These are phyloP conservation scores for Stomatorhinus ivindoensis DNA, from an alignment of 2,113 vertebrate genomes.

Conservation along the genomic window DNA sequence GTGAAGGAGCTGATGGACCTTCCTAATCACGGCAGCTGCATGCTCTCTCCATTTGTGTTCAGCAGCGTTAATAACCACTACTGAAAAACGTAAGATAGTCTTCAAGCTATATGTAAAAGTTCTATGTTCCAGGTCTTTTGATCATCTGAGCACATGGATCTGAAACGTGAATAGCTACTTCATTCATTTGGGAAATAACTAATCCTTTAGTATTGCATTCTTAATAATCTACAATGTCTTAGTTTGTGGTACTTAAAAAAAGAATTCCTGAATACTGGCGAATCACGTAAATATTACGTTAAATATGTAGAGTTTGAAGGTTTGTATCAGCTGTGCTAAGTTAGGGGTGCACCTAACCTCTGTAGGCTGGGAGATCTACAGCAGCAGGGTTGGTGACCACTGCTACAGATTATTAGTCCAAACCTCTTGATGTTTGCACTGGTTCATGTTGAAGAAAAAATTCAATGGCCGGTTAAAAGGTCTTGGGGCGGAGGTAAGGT, in stretches of 20 bases:
- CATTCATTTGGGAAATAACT: neutral
- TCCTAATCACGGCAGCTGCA: neutral
- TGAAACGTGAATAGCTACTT: neutral
- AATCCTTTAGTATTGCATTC: neutral
- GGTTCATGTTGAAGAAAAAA: neutral
- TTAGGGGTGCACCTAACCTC: neutral
- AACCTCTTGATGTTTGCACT: neutral
- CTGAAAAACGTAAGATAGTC: neutral
- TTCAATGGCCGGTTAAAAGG: neutral
- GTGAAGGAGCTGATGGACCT: neutral
- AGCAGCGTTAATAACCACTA: neutral
- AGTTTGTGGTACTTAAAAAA: neutral
- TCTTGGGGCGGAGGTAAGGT: neutral
- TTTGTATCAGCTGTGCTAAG: neutral
- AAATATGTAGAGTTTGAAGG: neutral
- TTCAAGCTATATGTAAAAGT: neutral
- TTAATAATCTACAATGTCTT: neutral
- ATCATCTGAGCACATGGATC: neutral
- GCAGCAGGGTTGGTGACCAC: neutral
- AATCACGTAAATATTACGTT: neutral
- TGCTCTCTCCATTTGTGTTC: neutral
- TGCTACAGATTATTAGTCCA: neutral
- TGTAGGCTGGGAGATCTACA: too few species aligned
- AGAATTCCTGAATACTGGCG: neutral
- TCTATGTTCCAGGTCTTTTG: neutral